A percentile compares a stretch with the other conserved stretches of the same genome.
phyloP scores from a whole-genome alignment of 2,888 invertebrate genomes.

The Ochropleura leucogaster region DNA sequence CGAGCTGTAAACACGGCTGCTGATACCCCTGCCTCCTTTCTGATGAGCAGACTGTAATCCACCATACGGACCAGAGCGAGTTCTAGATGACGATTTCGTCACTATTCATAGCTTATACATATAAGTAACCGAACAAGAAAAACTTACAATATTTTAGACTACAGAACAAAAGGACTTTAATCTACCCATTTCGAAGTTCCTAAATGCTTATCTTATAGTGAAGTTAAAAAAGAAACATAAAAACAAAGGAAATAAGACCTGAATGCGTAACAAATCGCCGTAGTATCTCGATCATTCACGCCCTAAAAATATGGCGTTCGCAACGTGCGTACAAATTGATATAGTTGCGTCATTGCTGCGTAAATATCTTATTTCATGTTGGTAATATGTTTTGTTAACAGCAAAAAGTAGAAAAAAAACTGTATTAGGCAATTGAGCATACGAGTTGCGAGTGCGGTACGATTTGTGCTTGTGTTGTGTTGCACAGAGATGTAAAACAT shows the following conservation, averaged over 20 bases:
- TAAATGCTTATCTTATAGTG: background rate
- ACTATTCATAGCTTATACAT: background rate
- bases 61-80: background rate
- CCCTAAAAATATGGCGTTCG: conserved; percentile 40
- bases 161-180: background rate
- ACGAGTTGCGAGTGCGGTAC: conserved; percentile 31
- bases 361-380: conserved; percentile 37
- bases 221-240: conserved; percentile 3
- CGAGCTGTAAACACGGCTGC: too few species aligned
- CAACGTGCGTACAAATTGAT: conserved; percentile 37
- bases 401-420: conserved; percentile 18
- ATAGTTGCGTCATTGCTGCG: conserved; percentile 37
- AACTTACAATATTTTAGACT: background rate
- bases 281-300: conserved; percentile 41
- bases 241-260: conserved; percentile 15
- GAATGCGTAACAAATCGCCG: conserved; percentile 26
- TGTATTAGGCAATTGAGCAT: conserved; percentile 32
- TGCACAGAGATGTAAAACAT: conserved; percentile 17
- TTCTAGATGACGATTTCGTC: background rate
- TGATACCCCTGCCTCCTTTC: background rate
- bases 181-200: conserved; percentile 1
- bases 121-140: conserved; percentile 6
- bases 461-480: conserved; percentile 8
- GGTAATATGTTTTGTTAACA: conserved; percentile 40
- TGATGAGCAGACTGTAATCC: background rate